Percentiles rank a stretch among this genome's conserved stretches.
phyloP scores from a whole-genome alignment of 2,113 vertebrate species.

The Elachura formosa region DNA sequence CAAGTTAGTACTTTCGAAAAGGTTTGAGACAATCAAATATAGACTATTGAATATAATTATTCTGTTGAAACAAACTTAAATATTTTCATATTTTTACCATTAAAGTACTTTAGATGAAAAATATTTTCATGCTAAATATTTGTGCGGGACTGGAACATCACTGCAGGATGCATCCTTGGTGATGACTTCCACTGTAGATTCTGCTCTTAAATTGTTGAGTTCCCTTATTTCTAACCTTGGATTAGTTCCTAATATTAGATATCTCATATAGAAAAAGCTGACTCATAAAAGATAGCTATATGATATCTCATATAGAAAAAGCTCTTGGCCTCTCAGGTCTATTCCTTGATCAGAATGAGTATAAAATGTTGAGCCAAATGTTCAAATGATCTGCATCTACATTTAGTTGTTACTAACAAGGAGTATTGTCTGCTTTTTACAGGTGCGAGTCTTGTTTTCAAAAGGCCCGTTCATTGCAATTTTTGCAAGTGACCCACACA shows the following conservation, averaged over 20 bases:
- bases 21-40: not conserved
- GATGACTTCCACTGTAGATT: not conserved
- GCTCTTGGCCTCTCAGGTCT: not conserved
- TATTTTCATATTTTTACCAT: not conserved
- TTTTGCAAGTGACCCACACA: conserved; percentile 97
- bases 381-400: not conserved
- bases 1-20: not conserved
- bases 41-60: not conserved
- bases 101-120: not conserved
- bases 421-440: not conserved
- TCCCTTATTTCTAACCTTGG: not conserved
- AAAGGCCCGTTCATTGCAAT: conserved; percentile 97
- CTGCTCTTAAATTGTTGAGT: not conserved
- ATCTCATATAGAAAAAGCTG: not conserved
- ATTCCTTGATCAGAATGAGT: not conserved
- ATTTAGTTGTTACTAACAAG: not conserved
- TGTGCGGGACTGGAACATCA: not conserved
- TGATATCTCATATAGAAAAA: no score
- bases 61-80: not conserved
- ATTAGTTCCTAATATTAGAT: not conserved
- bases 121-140: not conserved
- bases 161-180: not conserved
- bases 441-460: conserved; percentile 96
- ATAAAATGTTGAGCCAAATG: not conserved
- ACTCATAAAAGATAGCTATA: no score